These are phyloP conservation scores for Oreochromis tanganicae DNA, from an alignment of 2,113 vertebrate species.

Conservation along the genomic window DNA sequence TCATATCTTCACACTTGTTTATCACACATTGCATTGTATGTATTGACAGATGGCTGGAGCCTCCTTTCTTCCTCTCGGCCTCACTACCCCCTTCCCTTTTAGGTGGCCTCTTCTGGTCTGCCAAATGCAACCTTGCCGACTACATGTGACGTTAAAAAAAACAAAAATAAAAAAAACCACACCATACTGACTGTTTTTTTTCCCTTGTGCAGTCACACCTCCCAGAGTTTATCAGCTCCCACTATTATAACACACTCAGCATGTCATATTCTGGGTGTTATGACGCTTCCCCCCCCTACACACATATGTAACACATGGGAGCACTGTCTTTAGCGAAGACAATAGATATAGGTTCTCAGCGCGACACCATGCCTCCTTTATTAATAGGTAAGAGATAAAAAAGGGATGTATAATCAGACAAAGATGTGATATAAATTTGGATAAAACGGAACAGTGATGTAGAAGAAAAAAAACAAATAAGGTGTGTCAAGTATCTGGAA, in stretches of 20 bases:
- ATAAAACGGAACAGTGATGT: not conserved
- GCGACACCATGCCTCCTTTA: not conserved
- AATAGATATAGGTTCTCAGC: not conserved
- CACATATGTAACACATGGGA: not conserved
- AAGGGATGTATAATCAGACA: not conserved
- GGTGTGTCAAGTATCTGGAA: not conserved
- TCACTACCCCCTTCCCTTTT: not conserved
- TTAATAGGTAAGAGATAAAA: not conserved
- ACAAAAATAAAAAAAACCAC: not conserved
- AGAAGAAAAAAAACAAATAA: not conserved
- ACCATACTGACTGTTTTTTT: not conserved
- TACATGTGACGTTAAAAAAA: not conserved
- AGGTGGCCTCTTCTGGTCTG: not conserved
- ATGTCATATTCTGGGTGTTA: not conserved
- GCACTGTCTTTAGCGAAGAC: not conserved
- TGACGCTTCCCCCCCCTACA: not conserved
- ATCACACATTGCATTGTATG: not conserved
- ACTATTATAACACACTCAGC: not conserved
- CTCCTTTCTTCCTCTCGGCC: conserved; percentile 12
- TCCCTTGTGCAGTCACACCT: not conserved
- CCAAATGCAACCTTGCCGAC: conserved; percentile 3
- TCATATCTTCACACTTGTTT: conserved; percentile 5
- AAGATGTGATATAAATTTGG: not conserved
- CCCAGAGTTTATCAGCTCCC: not conserved
- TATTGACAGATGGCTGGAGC: conserved; percentile 39